phyloP scores from a whole-genome alignment of 2,113 vertebrate species.

The Rhombomys opimus region DNA sequence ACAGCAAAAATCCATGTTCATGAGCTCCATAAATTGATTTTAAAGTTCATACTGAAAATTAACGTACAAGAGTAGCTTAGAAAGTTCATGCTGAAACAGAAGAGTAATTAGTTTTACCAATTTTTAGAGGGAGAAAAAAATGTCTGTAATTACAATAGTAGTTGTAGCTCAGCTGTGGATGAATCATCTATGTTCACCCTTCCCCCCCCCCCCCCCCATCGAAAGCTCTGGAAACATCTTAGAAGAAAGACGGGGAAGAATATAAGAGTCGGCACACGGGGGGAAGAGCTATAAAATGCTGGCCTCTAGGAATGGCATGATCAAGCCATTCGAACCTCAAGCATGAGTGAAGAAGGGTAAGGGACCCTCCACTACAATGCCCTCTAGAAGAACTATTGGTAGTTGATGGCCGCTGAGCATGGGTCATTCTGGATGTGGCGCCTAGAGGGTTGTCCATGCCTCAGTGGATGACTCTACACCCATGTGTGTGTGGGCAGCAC shows the following conservation, averaged over 20 bases:
- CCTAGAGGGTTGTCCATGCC: neutral
- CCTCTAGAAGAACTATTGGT: neutral
- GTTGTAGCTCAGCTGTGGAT: neutral
- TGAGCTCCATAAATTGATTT: neutral
- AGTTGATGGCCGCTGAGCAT: neutral
- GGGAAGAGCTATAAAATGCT: neutral
- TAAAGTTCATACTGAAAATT: constrained; percentile 39
- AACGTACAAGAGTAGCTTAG: neutral
- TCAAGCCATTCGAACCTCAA: neutral
- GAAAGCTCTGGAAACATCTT: too few species aligned
- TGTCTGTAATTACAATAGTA: constrained; percentile 4
- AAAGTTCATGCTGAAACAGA: neutral
- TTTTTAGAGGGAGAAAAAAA: constrained; percentile 13
- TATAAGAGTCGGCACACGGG: neutral
- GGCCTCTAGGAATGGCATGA: neutral
- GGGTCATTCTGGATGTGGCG: neutral
- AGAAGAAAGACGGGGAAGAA: neutral
- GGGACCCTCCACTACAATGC: neutral
- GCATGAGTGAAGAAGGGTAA: too few species aligned
- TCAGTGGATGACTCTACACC: neutral
- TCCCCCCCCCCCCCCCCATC: too few species aligned
- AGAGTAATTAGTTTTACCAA: neutral
- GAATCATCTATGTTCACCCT: neutral
- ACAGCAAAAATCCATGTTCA: constrained; percentile 20
- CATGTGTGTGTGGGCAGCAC: neutral